A percentile compares a stretch with the other conserved stretches of the same genome.
Conservation (phyloP, 2,888 invertebrate genomes). For the Stenodera caucasica region DNA sequence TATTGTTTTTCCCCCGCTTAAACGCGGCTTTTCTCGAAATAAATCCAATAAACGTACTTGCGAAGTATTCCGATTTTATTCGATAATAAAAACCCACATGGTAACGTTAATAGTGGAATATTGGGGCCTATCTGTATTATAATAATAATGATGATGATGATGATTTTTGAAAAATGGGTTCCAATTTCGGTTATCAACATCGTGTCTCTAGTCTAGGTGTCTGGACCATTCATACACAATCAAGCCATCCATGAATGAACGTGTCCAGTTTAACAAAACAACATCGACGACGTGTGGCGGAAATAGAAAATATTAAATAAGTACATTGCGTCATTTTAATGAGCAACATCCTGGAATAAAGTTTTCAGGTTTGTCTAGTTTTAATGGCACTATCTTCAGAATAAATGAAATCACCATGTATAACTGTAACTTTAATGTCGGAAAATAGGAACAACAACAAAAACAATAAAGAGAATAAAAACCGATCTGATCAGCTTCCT, state of each 20-base stretch:
- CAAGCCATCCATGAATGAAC: slow-evolving; percentile 30
- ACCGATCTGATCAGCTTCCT: neutral
- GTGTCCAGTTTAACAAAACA: slow-evolving; percentile 30
- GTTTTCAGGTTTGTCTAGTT: slow-evolving; percentile 41
- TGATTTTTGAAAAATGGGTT: no score
- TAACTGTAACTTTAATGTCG: slow-evolving; percentile 21
- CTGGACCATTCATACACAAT: slow-evolving; percentile 8
- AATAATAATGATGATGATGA: no score
- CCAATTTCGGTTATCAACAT: slow-evolving; percentile 17
- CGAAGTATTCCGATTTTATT: slow-evolving; percentile 22
- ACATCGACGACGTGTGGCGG: slow-evolving; percentile 24
- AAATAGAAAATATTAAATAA: slow-evolving; percentile 38
- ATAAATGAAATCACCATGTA: slow-evolving; percentile 34
- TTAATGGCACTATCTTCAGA: slow-evolving; percentile 34
- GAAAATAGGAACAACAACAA: slow-evolving; percentile 12
- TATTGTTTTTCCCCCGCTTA: neutral
- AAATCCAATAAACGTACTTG: slow-evolving; percentile 11
- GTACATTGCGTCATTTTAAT: slow-evolving; percentile 39
- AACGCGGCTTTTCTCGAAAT: neutral
- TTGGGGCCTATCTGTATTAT: no score
- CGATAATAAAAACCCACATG: slow-evolving; percentile 29
- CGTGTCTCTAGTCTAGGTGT: slow-evolving; percentile 4
- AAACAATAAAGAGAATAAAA: neutral
- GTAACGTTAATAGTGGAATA: slow-evolving; percentile 16
- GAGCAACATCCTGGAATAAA: slow-evolving; percentile 39